A percentile compares a stretch with the other conserved stretches of the same genome.
These are phyloP conservation scores for Yponomeuta plumbellus DNA, from an alignment of 2,888 invertebrate species.

Conservation along the genomic window DNA sequence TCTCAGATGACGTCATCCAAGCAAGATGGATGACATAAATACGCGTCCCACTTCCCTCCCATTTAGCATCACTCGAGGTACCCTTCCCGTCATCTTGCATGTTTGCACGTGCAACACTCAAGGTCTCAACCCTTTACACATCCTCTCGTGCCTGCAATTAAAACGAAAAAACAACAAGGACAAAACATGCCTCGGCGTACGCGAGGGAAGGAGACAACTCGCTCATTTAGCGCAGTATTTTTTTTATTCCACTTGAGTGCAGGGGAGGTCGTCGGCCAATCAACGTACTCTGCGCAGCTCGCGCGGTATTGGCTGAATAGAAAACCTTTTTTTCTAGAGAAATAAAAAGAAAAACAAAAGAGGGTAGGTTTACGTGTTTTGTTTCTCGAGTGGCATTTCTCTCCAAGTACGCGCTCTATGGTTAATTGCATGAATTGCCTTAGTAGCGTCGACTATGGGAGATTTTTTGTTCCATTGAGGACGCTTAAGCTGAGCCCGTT, in stretches of 20 bases:
- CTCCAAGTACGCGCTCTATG: constrained; percentile 18
- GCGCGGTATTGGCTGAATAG: constrained; percentile 73
- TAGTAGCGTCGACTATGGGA: background rate
- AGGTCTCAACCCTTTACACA: constrained; percentile 72
- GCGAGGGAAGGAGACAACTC: constrained; percentile 54
- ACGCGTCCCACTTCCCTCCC: constrained; percentile 47
- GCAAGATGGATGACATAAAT: constrained; percentile 54
- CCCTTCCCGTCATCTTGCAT: constrained; percentile 45
- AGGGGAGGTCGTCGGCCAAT: constrained; percentile 73
- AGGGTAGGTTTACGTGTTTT: constrained; percentile 74
- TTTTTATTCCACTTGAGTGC: constrained; percentile 59
- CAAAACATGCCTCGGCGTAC: constrained; percentile 32
- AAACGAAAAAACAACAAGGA: constrained; percentile 66
- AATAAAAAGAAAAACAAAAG: constrained; percentile 65
- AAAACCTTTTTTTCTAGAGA: constrained; percentile 43
- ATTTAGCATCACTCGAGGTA: constrained; percentile 64
- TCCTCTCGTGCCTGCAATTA: constrained; percentile 73
- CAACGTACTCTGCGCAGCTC: constrained; percentile 65
- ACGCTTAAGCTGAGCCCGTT: background rate
- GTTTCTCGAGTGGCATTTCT: constrained; percentile 69
- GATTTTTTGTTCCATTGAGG: background rate
- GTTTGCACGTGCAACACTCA: constrained; percentile 70
- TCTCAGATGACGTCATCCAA: constrained; percentile 4
- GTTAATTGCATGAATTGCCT: background rate
- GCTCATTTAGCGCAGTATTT: constrained; percentile 73